Conservation (phyloP, 2,113 vertebrate species). For the Psittacula cyanocephala region DNA sequence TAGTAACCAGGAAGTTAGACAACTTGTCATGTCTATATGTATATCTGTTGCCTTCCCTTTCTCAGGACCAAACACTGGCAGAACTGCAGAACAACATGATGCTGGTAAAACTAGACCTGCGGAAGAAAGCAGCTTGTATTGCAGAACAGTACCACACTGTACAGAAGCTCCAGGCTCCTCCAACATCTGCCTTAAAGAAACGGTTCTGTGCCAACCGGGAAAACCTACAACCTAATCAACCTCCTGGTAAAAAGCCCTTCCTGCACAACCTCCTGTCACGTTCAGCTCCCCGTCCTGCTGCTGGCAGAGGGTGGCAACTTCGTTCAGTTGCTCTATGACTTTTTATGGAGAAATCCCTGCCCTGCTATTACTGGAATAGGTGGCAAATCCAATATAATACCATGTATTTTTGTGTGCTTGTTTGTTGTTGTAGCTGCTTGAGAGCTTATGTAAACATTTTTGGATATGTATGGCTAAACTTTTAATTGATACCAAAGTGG, state of each 20-base stretch:
- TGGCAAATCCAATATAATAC: conserved; percentile 4
- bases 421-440: conserved; percentile 24
- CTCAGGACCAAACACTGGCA: conserved; percentile 89
- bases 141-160: conserved; percentile 78
- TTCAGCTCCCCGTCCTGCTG: conserved; percentile 59
- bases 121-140: conserved; percentile 83
- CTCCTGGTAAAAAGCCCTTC: conserved; percentile 83
- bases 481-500: conserved; percentile 47
- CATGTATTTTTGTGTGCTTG: conserved; percentile 25
- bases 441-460: conserved; percentile 42
- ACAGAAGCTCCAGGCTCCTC: conserved; percentile 66
- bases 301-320: conserved; percentile 63
- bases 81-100: conserved; percentile 91
- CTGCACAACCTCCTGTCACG: conserved; percentile 82
- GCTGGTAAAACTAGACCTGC: conserved; percentile 88
- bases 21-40: neutral
- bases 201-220: conserved; percentile 80
- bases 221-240: conserved; percentile 82
- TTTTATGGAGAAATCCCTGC: neutral
- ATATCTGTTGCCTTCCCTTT: neutral
- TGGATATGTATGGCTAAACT: conserved; percentile 8
- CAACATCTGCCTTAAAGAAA: conserved; percentile 77
- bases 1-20: neutral
- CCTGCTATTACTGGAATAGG: neutral
- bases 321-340: conserved; percentile 55